phyloP scores from a whole-genome alignment of 1,140 invertebrate genomes.

The Nixonia krombeini region DNA sequence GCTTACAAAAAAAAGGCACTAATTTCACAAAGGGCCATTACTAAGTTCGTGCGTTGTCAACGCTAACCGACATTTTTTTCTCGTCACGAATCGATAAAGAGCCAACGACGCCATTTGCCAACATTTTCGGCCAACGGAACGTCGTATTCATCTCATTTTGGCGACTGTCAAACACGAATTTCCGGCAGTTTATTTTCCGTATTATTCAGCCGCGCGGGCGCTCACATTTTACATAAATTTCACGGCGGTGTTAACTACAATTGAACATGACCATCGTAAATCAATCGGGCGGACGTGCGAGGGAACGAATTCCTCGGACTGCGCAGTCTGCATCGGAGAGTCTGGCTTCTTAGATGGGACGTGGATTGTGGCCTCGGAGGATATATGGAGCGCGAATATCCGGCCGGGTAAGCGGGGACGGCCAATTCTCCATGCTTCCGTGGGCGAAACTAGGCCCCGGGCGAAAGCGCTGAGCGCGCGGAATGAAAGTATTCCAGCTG shows the following conservation, averaged over 20 bases:
- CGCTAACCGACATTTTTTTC: no score
- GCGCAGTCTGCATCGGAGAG: neutral
- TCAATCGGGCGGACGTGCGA: constrained; percentile 21
- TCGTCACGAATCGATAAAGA: no score
- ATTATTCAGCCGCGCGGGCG: no score
- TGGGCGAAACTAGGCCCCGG: constrained; percentile 42
- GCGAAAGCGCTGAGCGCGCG: constrained; percentile 56
- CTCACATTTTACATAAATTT: constrained; percentile 41
- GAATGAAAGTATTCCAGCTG: constrained; percentile 62
- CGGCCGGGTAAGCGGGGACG: constrained; percentile 13
- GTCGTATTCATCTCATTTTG: no score
- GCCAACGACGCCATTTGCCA: no score
- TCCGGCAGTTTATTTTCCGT: constrained; percentile 30
- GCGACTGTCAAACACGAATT: constrained; percentile 23
- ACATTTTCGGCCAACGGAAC: no score
- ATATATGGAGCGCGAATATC: constrained; percentile 35
- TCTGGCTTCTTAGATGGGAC: constrained; percentile 27
- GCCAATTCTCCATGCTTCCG: constrained; percentile 25
- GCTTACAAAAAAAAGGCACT: no score
- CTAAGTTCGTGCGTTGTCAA: no score
- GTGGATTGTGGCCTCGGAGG: constrained; percentile 1
- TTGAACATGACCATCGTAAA: constrained; percentile 40
- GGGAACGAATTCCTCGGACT: constrained; percentile 27
- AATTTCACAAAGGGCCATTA: no score
- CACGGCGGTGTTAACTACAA: constrained; percentile 39